phyloP scores from a whole-genome alignment of 2,113 vertebrate species.

The Cyphotilapia sp. region DNA sequence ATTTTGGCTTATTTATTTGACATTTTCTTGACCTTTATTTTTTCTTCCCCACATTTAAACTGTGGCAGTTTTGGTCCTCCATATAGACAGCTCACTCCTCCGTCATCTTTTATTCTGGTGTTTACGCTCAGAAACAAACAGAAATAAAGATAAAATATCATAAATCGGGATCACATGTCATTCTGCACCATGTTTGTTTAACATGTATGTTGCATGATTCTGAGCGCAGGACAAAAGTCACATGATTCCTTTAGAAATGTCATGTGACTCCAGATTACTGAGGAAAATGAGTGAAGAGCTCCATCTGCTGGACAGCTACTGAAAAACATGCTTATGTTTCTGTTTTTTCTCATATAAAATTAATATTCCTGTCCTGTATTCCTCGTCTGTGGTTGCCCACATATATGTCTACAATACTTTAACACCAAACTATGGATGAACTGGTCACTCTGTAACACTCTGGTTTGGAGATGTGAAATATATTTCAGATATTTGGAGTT shows the following conservation, averaged over 20 bases:
- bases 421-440: background rate
- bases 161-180: background rate
- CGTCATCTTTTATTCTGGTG: background rate
- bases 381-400: background rate
- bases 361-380: background rate
- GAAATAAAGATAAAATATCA: background rate
- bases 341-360: background rate
- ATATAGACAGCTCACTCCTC: fast-evolving
- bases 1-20: background rate
- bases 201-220: background rate
- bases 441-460: background rate
- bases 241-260: background rate
- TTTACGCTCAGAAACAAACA: background rate
- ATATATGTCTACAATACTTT: background rate
- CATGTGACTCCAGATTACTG: background rate
- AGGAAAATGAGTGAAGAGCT: background rate
- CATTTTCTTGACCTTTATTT: background rate
- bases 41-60: background rate
- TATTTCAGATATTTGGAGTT: background rate
- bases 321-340: background rate
- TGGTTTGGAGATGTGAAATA: background rate
- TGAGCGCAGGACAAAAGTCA: background rate
- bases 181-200: background rate
- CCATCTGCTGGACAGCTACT: constrained; percentile 28
- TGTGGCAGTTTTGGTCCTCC: background rate